Evolutionary conservation across 2,797 vertebrate genomes (phyloP), one percentile per base, ranked within the genome.

Genomic region (Protosalanx chinensis): DNA sequence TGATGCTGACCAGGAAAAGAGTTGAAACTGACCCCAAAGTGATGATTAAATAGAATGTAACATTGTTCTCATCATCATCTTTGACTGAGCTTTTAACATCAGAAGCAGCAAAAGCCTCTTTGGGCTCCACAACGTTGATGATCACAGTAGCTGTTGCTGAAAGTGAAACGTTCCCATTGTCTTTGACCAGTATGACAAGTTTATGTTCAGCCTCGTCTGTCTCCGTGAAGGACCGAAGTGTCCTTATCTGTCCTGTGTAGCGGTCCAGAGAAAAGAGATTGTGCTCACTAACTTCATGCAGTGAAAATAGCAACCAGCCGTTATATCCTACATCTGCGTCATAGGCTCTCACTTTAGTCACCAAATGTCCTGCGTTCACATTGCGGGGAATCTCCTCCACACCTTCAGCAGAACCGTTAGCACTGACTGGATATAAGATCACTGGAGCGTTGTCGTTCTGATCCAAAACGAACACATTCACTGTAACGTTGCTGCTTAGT

Each of bases 291-390:
- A 76, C 70, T 53, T 81, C 73, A 30, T 76, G 71, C 5, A 84
- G 71, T 56, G 75, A 79, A 72, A 80, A 85, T n/a, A 79, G 71
- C 35, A 84, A 61, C 82, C 82, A 80, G 7, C 81, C 84, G 72
- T 85, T 85, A 68, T 83, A 80, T 63, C 84, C 84, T 49, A 82
- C 37, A 64, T 81, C 79, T 5, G 79, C 73, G 30, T 78, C 79
- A 73, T 77, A 73, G 10, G 73, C 76, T 59, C 64, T 65, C 12
- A 81, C n/a, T 71, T 75, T 78, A 29, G 70, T 75, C 58, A 75
- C 61, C 62, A 79, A 64, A 59, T 79, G 65, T 5, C 74, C 74
- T 27, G 67, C 56, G n/a, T 68, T 73, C 5, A 71, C 58, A 63
- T 72, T 76, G 5, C 68, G 70, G 0, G 71, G 71, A 57, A 59